A percentile compares a stretch with the other conserved stretches of the same genome.
Conservation (phyloP, 2,888 invertebrate species). For the Brenthis hecate region DNA sequence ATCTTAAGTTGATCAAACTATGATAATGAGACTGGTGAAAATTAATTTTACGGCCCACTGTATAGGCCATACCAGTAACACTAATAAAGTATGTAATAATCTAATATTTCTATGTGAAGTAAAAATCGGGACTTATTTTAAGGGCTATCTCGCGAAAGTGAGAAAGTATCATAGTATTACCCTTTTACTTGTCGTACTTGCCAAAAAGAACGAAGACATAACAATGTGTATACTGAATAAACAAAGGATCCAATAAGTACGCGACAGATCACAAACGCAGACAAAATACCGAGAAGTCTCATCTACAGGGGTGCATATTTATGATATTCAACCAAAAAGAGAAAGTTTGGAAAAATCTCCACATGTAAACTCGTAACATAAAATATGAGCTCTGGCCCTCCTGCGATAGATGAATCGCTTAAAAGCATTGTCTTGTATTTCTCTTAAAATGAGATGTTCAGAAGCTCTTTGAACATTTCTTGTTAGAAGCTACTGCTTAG, state of each 20-base stretch:
- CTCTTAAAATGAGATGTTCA: constrained; percentile 48
- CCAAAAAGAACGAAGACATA: constrained; percentile 5
- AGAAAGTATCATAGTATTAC: constrained; percentile 4
- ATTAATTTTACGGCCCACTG: too few relatives aligned
- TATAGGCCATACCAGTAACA: too few relatives aligned
- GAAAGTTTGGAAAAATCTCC: constrained; percentile 51
- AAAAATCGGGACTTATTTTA: too few relatives aligned
- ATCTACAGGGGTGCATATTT: constrained; percentile 50
- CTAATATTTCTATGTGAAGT: too few relatives aligned
- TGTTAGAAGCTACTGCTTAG: constrained; percentile 44
- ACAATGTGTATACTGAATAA: constrained; percentile 23
- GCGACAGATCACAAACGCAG: constrained; percentile 35
- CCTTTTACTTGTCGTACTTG: neutral
- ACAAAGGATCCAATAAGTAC: constrained; percentile 36
- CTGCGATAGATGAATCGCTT: constrained; percentile 66
- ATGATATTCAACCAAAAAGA: constrained; percentile 47
- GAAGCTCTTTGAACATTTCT: constrained; percentile 45
- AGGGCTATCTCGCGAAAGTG: neutral
- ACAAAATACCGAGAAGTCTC: constrained; percentile 38
- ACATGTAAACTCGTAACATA: constrained; percentile 49
- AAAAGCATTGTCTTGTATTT: constrained; percentile 80
- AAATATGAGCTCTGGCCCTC: constrained; percentile 64
- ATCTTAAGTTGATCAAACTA: too few relatives aligned
- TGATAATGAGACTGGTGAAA: too few relatives aligned
- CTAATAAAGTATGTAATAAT: too few relatives aligned